Evolutionary conservation across 2,113 vertebrate genomes (phyloP), one percentile per base, ranked within the genome.

Genomic region (Amblyopsis rosae): DNA sequence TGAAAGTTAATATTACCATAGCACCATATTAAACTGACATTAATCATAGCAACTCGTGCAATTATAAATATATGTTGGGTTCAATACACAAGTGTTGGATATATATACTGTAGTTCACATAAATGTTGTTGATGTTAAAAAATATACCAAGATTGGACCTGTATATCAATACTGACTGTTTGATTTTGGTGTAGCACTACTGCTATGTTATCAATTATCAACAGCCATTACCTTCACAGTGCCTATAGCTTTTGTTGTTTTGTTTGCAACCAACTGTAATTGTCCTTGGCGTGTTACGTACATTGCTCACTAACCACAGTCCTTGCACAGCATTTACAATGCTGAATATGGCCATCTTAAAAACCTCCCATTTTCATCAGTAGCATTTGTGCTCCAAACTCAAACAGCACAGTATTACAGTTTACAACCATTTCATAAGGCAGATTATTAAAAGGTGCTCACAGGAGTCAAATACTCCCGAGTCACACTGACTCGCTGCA

Each of bases 401-500:
- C 83, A 81, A 85, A 83, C 65, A 88, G 89, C 90, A 91, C 90
- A 93, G 91, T 92, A 91, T 93, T 90, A 89, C 88, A 91, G 87
- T 91, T 91, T 84, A 83, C 90, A 92, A 91, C 92, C 92, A 93
- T 92, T 92, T 86, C 66, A 74, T 88, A 90, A 92, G 80, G 90
- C 89, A 87, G 81, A 87, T 84, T 69, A 75, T 72, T 69, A 57
- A 78, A 79, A 86, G 75, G 35, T 65, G 82, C 73, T 75, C 15
- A 35, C 61, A 15, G 3, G 50, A 69, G 57, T 59, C 11, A 59
- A 7, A 61, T 69, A 69, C 79, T 70, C n/a, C 77, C 41, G 53
- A 66, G 80, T 81, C 59, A 50, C 75, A 63, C 68, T 50, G 46
- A 54, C 73, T 76, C 75, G 64, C 80, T 67, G 71, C 69, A 73